Evolutionary conservation across 1,140 invertebrate genomes (phyloP), one percentile per base, ranked within the genome.

Genomic region (Listronotus oregonensis): DNA sequence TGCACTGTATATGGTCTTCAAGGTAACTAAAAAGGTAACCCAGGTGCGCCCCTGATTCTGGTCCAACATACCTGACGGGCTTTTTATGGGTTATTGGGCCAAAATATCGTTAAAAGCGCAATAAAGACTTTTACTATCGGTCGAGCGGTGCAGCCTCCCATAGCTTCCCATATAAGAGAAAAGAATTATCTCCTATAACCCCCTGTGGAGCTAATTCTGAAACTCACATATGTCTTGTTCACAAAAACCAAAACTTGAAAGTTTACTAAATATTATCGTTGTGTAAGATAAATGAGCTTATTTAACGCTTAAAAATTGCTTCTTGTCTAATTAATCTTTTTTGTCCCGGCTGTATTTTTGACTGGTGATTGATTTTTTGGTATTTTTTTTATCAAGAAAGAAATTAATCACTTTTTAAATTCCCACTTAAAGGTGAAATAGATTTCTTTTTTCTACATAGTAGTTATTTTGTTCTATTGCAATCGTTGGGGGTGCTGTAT

Each of bases 241-340:
- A 58, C 64, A 12, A 59, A 65, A 65, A 65, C 55, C 64, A 58
- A 65, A 65, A 58, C 56, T 54, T 46, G 64, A 65, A 27, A 58
- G 55, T 59, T 65, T 46, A 65, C 64, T 59, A 58, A 65, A 65
- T 65, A 65, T 65, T 65, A 65, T 42, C 56, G 39, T 50, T 59
- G 32, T 34, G 15, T 31, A 65, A 65, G 64, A 65, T 65, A 56
- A 65, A 65, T 65, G 64, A 49, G 55, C 15, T 65, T 65, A 59
- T 58, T 52, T 65, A 44, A 51, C 55, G 55, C 56, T 58, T 58
- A 65, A 65, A 65, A 59, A 65, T 65, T 58, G 64, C 64, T 51
- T 44, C 55, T 52, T 59, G 55, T 65, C 51, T 39, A 56, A 65
- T 65, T 65, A 65, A 65, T 65, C 64, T 63, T 64, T 54, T 27